Conservation (phyloP, 2,888 invertebrate species). For the Unio pictorum region DNA sequence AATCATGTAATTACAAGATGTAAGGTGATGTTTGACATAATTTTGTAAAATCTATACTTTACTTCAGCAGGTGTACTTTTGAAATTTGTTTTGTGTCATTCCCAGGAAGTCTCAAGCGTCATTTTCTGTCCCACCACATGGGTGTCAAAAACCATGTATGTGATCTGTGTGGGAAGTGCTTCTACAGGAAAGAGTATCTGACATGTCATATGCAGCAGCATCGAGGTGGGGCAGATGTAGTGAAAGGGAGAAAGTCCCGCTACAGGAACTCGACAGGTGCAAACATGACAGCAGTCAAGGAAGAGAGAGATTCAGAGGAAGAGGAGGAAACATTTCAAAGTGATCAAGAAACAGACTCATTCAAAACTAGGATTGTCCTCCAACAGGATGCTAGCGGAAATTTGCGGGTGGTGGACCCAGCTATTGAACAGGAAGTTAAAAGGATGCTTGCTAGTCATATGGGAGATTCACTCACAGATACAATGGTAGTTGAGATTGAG, state of each 20-base stretch:
- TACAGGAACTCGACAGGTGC: slow-evolving; percentile 1
- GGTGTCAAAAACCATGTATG: slow-evolving; percentile 53
- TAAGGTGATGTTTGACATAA: no score
- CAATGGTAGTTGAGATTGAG: slow-evolving; percentile 20
- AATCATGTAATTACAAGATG: no score
- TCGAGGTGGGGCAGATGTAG: slow-evolving; percentile 24
- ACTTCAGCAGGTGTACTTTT: no score
- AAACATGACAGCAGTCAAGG: not conserved
- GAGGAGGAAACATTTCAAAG: slow-evolving; percentile 5
- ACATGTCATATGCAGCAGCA: slow-evolving; percentile 51
- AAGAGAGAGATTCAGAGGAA: slow-evolving; percentile 5
- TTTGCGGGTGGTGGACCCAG: slow-evolving; percentile 32
- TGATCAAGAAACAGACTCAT: slow-evolving; percentile 1
- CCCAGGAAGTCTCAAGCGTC: slow-evolving; percentile 57
- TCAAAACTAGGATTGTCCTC: slow-evolving; percentile 20
- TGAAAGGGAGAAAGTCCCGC: slow-evolving; percentile 15
- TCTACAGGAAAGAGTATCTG: slow-evolving; percentile 58
- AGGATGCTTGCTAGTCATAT: slow-evolving; percentile 21
- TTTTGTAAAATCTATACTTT: no score
- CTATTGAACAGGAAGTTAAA: slow-evolving; percentile 30
- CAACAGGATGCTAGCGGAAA: slow-evolving; percentile 34
- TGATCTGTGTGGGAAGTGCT: slow-evolving; percentile 48
- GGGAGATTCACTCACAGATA: slow-evolving; percentile 21
- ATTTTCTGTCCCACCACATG: slow-evolving; percentile 49
- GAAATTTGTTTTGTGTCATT: not conserved